phyloP scores from a whole-genome alignment of 2,113 vertebrate genomes.

The Ellobius talpinus region DNA sequence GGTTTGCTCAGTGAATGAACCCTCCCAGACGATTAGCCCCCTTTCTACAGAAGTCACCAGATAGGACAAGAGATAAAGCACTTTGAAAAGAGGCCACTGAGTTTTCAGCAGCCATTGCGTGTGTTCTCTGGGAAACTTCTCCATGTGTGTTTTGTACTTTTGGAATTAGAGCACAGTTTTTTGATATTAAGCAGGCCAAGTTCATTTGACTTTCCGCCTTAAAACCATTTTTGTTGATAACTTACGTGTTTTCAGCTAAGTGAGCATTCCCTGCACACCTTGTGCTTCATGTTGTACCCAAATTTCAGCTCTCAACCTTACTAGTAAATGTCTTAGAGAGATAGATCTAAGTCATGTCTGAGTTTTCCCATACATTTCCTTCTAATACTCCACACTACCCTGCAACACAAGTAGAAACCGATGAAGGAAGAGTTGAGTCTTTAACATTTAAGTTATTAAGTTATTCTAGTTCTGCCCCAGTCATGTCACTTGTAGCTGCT shows the following conservation, averaged over 20 bases:
- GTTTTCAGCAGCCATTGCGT: neutral
- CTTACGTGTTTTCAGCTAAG: slow-evolving; percentile 4
- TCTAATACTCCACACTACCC: neutral
- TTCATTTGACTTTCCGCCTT: neutral
- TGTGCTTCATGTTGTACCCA: neutral
- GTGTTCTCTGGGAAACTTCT: neutral
- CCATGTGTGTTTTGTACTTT: neutral
- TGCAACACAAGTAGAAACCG: neutral
- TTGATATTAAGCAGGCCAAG: neutral
- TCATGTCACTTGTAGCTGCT: neutral
- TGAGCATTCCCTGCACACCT: neutral
- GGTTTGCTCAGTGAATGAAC: neutral
- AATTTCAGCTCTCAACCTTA: slow-evolving; percentile 2
- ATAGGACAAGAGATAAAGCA: slow-evolving; percentile 13
- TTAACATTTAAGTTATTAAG: neutral
- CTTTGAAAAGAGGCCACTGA: neutral
- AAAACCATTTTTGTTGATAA: neutral
- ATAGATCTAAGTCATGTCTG: neutral
- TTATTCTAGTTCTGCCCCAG: neutral
- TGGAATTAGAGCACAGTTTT: neutral
- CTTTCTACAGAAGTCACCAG: slow-evolving; percentile 16
- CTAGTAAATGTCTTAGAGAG: neutral
- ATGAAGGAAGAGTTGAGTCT: neutral
- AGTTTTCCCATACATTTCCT: neutral
- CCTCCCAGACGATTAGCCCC: neutral